Base-by-base conservation (phyloP, 2,888 invertebrate genomes). In the Drosophila macrothrix region DNA sequence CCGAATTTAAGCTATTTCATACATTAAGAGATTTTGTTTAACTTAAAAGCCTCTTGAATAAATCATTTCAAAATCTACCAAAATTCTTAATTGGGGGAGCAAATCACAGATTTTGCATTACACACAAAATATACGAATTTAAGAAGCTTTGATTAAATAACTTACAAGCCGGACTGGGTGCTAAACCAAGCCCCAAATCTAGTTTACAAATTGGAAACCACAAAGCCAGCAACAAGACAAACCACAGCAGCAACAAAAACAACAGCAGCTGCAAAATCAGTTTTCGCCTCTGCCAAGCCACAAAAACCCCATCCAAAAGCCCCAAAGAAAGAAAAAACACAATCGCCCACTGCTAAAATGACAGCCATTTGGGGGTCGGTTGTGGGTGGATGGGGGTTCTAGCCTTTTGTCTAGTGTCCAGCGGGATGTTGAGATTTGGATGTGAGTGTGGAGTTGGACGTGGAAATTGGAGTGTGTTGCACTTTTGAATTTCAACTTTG, bases 401-500 rank as follows among this genome's bases (percentile, higher is more conserved):
- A 68, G 63, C 58, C 68, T 70, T 77, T 83, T 83, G 83, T 83
- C 74, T 73, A 25, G 41, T 73, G 75, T 71, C 41, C 77, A 73
- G 69, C 71, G 70, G 46, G 43, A 14, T 60, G 16, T 7, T 55
- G 41, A 33, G 37, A 50, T 50, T 53, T 54, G 49, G 43, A 9
- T 35, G 28, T 46, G 41, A 33, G 29, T 35, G 12, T 54, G 55
- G 41, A 39, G 25, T 41, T 67, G 29, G 31, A 58, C 22, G 22
- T 43, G 33, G 37, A 58, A 46, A 64, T 41, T 68, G 46, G 72
- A 61, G 72, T 64, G 55, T 88, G 81, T 85, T 88, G 87, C 87
- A 81, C 82, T 88, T 88, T 86, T 86, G 84, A 84, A 83, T 82
- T 79, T 79, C 68, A 84, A 85, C 82, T 85, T 86, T 77, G 89